A percentile compares a stretch with the other conserved stretches of the same genome.
Conservation (phyloP, 2,888 invertebrate genomes). For the Drosophila eohydei region DNA sequence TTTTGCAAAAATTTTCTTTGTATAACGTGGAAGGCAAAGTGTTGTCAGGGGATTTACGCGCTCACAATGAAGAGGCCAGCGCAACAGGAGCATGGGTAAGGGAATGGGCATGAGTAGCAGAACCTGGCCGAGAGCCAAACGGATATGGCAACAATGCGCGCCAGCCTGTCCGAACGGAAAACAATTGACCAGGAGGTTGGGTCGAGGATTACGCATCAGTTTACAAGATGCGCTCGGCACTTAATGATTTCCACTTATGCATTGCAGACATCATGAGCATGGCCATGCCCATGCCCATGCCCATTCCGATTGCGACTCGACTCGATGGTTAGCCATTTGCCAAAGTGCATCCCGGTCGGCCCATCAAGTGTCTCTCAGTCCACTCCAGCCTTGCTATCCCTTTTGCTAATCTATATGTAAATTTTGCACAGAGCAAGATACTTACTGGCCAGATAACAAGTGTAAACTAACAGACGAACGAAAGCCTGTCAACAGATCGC, state of each 20-base stretch:
- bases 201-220: constrained; percentile 71
- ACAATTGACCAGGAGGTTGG: constrained; percentile 64
- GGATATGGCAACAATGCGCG: constrained; percentile 72
- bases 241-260: constrained; percentile 79
- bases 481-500: constrained; percentile 23
- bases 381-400: constrained; percentile 45
- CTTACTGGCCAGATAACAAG: constrained; percentile 48
- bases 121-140: constrained; percentile 52
- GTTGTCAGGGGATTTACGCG: constrained; percentile 77
- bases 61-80: constrained; percentile 62
- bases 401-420: constrained; percentile 78
- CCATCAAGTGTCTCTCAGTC: constrained; percentile 56
- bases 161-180: constrained; percentile 48
- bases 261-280: constrained; percentile 64
- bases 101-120: background rate
- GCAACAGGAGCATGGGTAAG: constrained; percentile 26
- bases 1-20: constrained; percentile 70
- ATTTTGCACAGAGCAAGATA: constrained; percentile 54
- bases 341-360: constrained; percentile 48
- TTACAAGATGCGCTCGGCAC: constrained; percentile 75
- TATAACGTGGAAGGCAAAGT: constrained; percentile 62
- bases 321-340: constrained; percentile 46
- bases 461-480: constrained; percentile 35
- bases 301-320: background rate
- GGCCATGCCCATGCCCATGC: background rate